Evolutionary conservation across 1,140 invertebrate genomes (phyloP).

Genomic region (Bradynema listronoti): DNA sequence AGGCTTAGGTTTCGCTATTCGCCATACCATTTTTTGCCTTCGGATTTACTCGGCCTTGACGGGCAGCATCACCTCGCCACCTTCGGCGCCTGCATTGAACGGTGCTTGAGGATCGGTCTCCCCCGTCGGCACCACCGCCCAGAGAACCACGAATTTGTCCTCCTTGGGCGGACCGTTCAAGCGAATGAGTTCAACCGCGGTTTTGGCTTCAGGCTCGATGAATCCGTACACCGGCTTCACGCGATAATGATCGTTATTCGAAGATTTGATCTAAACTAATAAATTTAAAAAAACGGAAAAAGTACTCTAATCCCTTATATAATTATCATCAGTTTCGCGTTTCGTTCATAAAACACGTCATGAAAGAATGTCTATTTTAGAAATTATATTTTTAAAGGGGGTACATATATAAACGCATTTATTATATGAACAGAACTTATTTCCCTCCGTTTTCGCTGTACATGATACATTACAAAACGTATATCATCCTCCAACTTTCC

Average conservation of each 20-base stretch:
- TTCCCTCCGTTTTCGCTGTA: not conserved
- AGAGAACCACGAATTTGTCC: slow-evolving; percentile 46
- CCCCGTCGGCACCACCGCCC: slow-evolving; percentile 42
- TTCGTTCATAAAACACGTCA: not conserved
- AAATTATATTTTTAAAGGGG: not conserved
- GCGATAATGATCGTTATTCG: slow-evolving; percentile 44
- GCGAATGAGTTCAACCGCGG: slow-evolving; percentile 37
- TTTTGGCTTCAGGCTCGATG: slow-evolving; percentile 32
- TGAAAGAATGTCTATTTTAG: not conserved
- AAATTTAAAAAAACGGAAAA: not conserved
- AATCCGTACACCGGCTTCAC: slow-evolving; percentile 46
- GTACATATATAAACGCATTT: not conserved
- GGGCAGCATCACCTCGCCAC: slow-evolving; percentile 34
- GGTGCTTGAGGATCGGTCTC: slow-evolving; percentile 42
- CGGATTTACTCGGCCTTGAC: slow-evolving; percentile 15
- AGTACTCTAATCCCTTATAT: not conserved
- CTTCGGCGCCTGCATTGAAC: slow-evolving; percentile 34
- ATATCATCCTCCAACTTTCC: not conserved
- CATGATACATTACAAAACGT: not conserved
- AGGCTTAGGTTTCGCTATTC: too few species aligned
- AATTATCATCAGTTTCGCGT: not conserved
- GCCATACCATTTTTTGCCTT: too few species aligned
- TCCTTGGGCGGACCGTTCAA: slow-evolving; percentile 42
- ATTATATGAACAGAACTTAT: not conserved
- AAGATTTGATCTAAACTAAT: slow-evolving; percentile 31